Conservation (phyloP, 1,140 invertebrate species). For the Myzus persicae region DNA sequence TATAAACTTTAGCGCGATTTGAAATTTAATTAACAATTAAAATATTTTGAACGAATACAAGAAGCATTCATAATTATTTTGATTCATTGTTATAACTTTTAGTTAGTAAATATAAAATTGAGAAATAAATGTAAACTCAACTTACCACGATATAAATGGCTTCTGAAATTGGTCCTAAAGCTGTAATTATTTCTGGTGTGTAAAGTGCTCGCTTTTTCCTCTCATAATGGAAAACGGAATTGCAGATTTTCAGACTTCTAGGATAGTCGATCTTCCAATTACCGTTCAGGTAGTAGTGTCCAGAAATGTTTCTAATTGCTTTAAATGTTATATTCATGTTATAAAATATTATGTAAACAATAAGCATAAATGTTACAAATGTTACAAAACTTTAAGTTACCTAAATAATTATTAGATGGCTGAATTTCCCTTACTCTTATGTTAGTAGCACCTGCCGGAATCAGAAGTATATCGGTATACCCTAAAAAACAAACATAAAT, state of each 20-base stretch:
- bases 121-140: slow-evolving; percentile 61
- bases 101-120: neutral
- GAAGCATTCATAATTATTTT: neutral
- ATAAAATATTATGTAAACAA: neutral
- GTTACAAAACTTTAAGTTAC: slow-evolving; percentile 67
- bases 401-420: slow-evolving; percentile 92
- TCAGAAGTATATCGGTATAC: slow-evolving; percentile 91
- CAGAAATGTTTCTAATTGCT: slow-evolving; percentile 84
- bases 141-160: slow-evolving; percentile 85
- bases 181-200: slow-evolving; percentile 82
- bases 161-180: slow-evolving; percentile 87
- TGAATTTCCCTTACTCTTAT: slow-evolving; percentile 82
- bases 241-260: slow-evolving; percentile 78
- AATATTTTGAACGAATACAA: neutral
- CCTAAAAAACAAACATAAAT: slow-evolving; percentile 68
- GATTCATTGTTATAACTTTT: neutral
- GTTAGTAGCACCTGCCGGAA: slow-evolving; percentile 94
- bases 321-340: neutral
- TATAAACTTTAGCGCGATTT: neutral
- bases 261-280: slow-evolving; percentile 93
- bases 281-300: slow-evolving; percentile 91
- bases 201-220: slow-evolving; percentile 80
- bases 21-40: slow-evolving; percentile 13
- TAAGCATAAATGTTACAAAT: neutral
- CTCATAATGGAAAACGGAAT: slow-evolving; percentile 87